Evolutionary conservation across 2,888 invertebrate species (phyloP).

Genomic region (Pherbina coryleti): DNA sequence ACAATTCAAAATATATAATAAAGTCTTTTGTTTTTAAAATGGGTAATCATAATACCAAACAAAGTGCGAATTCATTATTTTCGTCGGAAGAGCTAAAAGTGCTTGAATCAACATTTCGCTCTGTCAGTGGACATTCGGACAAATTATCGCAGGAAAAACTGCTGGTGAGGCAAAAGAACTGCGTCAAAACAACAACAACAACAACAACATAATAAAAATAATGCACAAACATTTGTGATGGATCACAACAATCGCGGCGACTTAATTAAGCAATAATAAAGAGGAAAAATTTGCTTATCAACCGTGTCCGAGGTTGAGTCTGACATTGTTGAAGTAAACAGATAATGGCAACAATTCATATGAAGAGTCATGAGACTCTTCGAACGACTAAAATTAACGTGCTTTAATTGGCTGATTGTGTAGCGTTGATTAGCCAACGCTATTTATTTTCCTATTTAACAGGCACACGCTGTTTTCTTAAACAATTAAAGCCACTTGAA

Average conservation of each 20-base stretch:
- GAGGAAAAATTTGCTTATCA: not conserved
- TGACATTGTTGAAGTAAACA: not conserved
- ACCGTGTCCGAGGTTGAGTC: not conserved
- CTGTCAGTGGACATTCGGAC: constrained; percentile 57
- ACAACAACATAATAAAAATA: not conserved
- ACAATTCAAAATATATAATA: not conserved
- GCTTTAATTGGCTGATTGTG: constrained; percentile 14
- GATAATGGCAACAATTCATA: not conserved
- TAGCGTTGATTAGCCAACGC: constrained; percentile 6
- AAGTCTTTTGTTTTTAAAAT: constrained; percentile 36
- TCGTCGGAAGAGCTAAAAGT: constrained; percentile 60
- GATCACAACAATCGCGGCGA: not conserved
- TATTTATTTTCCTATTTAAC: constrained; percentile 45
- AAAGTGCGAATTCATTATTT: constrained; percentile 47
- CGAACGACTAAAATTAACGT: constrained; percentile 9
- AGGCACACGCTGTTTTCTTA: constrained; percentile 46
- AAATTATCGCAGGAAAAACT: constrained; percentile 60
- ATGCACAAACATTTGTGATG: not conserved
- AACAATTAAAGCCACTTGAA: not conserved
- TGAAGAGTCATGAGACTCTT: constrained; percentile 21
- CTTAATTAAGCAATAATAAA: constrained; percentile 2
- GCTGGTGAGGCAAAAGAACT: constrained; percentile 53
- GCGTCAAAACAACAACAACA: not conserved
- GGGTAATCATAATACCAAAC: constrained; percentile 55
- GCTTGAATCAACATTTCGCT: constrained; percentile 58